Percentiles rank a stretch among this genome's conserved stretches.
phyloP scores from a whole-genome alignment of 2,113 vertebrate genomes.

The Poeciliopsis occidentalis region DNA sequence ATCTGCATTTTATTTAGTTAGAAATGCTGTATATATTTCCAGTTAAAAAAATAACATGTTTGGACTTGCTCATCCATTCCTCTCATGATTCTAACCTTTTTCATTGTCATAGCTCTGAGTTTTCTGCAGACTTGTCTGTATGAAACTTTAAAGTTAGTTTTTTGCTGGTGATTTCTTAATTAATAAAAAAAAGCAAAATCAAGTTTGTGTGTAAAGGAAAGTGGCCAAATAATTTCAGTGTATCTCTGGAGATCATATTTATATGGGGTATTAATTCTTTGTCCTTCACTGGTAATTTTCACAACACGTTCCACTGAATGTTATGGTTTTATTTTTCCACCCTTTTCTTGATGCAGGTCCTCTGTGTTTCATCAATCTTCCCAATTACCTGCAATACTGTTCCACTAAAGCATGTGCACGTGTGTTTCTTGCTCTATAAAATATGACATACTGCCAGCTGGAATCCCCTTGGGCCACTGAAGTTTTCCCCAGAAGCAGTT shows the following conservation, averaged over 20 bases:
- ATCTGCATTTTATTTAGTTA: no score
- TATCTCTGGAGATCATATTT: background rate
- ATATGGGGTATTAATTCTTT: background rate
- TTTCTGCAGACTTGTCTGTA: background rate
- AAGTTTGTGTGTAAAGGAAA: background rate
- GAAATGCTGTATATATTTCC: no score
- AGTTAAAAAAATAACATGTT: no score
- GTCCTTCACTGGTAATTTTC: background rate
- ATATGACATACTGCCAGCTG: conserved; percentile 59
- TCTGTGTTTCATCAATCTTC: conserved; percentile 30
- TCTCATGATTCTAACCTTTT: background rate
- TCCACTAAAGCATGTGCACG: conserved; percentile 4
- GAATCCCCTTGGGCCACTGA: conserved; percentile 61
- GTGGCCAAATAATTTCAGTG: no score
- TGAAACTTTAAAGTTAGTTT: conserved; percentile 1
- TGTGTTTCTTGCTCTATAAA: conserved; percentile 43
- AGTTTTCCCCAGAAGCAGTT: conserved; percentile 42
- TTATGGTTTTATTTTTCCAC: conserved; percentile 16
- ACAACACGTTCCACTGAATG: background rate
- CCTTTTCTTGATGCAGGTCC: conserved; percentile 15
- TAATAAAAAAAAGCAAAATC: conserved; percentile 16
- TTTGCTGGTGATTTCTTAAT: conserved; percentile 22
- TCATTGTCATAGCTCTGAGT: background rate
- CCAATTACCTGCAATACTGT: conserved; percentile 3
- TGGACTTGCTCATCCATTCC: background rate